Evolutionary conservation across 1,140 invertebrate species (phyloP).

Genomic region (Ladona fulva): DNA sequence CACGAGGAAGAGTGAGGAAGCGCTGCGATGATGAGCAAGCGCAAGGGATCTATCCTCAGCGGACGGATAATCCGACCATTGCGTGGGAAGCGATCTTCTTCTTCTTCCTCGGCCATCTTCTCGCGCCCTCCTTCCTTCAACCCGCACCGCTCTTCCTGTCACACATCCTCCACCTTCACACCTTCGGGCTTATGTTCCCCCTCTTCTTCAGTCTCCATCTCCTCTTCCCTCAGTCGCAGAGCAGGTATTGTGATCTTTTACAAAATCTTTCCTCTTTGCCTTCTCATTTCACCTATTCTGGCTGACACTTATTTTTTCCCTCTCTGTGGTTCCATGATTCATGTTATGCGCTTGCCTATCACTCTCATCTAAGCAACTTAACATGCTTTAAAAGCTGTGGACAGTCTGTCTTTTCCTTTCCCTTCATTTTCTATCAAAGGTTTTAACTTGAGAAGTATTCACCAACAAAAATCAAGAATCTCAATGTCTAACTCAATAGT

Average conservation of each 20-base stretch:
- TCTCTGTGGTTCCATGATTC: not conserved
- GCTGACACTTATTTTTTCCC: not conserved
- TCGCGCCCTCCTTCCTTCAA: not conserved
- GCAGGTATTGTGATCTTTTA: slow-evolving; percentile 6
- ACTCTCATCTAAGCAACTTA: no score
- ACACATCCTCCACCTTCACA: not conserved
- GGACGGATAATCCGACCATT: not conserved
- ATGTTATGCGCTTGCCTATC: not conserved
- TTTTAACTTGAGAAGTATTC: no score
- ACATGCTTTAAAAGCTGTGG: no score
- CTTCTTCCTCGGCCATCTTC: not conserved
- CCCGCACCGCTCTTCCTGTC: not conserved
- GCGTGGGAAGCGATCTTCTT: not conserved
- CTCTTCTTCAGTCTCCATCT: slow-evolving; percentile 1
- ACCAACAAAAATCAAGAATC: no score
- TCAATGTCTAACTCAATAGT: no score
- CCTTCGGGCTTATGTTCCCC: not conserved
- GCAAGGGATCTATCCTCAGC: not conserved
- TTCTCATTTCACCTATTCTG: not conserved
- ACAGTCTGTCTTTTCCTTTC: no score
- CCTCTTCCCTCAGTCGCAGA: not conserved
- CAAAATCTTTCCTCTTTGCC: not conserved
- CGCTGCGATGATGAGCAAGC: not conserved
- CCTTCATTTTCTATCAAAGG: no score
- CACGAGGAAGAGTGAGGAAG: not conserved